Percentiles rank a stretch among this genome's conserved stretches.
phyloP scores from a whole-genome alignment of 2,888 invertebrate genomes.

The Cheilosia urbana region DNA sequence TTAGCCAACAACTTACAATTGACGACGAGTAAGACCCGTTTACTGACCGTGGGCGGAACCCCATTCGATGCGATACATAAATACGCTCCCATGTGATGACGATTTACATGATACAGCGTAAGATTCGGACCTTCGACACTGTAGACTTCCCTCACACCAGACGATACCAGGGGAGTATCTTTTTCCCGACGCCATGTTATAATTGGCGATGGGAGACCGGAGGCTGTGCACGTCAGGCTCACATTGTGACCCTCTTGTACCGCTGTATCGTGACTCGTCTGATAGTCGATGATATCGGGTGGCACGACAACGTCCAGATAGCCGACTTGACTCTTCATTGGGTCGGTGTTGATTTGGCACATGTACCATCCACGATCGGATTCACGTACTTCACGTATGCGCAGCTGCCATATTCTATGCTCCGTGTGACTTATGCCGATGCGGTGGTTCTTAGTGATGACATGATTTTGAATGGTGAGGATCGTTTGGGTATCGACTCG shows the following conservation, averaged over 20 bases:
- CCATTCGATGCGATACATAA: slow-evolving; percentile 83
- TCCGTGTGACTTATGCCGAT: slow-evolving; percentile 94
- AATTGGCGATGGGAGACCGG: slow-evolving; percentile 92
- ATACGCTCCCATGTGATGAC: slow-evolving; percentile 82
- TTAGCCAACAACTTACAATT: slow-evolving; percentile 80
- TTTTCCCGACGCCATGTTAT: slow-evolving; percentile 95
- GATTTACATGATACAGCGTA: slow-evolving; percentile 80
- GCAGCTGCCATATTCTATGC: slow-evolving; percentile 93
- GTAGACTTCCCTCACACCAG: slow-evolving; percentile 78
- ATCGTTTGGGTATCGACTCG: slow-evolving; percentile 96
- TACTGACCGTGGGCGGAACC: slow-evolving; percentile 83
- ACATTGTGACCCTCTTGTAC: slow-evolving; percentile 94
- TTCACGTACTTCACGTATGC: slow-evolving; percentile 92
- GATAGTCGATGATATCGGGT: slow-evolving; percentile 93
- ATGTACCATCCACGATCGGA: slow-evolving; percentile 95
- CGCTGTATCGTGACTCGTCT: slow-evolving; percentile 93
- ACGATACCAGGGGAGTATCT: slow-evolving; percentile 86
- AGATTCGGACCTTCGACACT: slow-evolving; percentile 82
- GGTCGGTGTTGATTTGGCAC: slow-evolving; percentile 97
- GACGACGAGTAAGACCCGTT: slow-evolving; percentile 81
- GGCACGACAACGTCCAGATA: slow-evolving; percentile 94
- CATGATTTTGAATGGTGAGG: slow-evolving; percentile 94
- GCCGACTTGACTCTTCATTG: slow-evolving; percentile 95
- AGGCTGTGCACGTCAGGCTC: slow-evolving; percentile 93
- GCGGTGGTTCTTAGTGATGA: slow-evolving; percentile 94